A percentile compares a stretch with the other conserved stretches of the same genome.
phyloP scores from a whole-genome alignment of 1,140 invertebrate genomes.

The Drosophila truncata region DNA sequence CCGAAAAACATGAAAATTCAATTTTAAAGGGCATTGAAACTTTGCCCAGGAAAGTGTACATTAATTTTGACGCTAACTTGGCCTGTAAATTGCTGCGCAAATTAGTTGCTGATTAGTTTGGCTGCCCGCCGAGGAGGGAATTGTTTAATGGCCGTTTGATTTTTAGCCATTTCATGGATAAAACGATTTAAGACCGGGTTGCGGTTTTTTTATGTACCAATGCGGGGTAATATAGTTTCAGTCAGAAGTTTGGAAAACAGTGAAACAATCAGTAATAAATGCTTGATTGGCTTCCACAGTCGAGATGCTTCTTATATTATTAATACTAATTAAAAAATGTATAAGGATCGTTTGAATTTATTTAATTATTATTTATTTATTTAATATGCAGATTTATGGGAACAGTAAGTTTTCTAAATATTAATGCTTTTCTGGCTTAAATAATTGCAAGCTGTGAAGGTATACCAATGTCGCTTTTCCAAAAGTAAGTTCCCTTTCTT shows the following conservation, averaged over 20 bases:
- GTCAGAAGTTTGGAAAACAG: not conserved
- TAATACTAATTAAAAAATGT: no score
- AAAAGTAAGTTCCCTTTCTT: not conserved
- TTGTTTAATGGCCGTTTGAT: slow-evolving; percentile 48
- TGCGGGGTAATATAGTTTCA: not conserved
- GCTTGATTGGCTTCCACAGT: no score
- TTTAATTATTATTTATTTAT: not conserved
- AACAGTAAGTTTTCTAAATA: no score
- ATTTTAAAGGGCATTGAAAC: slow-evolving; percentile 1
- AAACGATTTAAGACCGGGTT: slow-evolving; percentile 3
- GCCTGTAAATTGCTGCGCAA: slow-evolving; percentile 56
- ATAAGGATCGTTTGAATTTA: not conserved
- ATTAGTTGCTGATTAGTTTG: slow-evolving; percentile 77
- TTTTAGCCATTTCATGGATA: slow-evolving; percentile 38
- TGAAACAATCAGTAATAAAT: no score
- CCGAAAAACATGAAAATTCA: slow-evolving; percentile 7
- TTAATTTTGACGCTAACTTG: slow-evolving; percentile 35
- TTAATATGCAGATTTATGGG: not conserved
- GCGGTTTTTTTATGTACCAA: slow-evolving; percentile 10
- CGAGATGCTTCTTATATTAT: no score
- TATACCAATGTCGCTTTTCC: not conserved
- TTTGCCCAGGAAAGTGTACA: not conserved
- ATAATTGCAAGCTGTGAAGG: not conserved
- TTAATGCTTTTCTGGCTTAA: not conserved
- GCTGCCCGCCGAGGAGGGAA: slow-evolving; percentile 26